Evolutionary conservation across 2,797 vertebrate species (phyloP).

Genomic region (Phoxinus dragarum): DNA sequence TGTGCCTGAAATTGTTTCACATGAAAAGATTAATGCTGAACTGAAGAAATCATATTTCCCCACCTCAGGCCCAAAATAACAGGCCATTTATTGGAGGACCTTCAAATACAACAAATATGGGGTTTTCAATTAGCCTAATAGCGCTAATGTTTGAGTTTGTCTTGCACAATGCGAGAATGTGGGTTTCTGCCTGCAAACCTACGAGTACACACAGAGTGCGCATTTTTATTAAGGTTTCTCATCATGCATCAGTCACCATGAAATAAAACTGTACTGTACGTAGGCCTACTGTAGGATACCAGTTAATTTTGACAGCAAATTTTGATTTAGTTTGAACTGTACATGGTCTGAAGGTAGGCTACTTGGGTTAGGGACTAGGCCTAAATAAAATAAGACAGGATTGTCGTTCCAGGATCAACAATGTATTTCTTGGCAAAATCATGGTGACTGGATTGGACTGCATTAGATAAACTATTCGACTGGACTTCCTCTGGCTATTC

Average conservation of each 20-base stretch:
- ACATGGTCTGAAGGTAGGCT: no score
- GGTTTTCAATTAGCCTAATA: neutral
- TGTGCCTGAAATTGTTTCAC: neutral
- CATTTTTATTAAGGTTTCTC: conserved; percentile 25
- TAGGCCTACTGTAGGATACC: no score
- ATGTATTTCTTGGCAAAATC: neutral
- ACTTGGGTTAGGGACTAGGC: no score
- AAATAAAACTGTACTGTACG: neutral
- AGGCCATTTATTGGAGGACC: neutral
- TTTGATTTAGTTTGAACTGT: no score
- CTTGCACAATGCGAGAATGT: neutral
- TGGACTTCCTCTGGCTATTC: conserved; percentile 44
- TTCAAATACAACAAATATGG: neutral
- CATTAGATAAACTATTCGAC: no score
- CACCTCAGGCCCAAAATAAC: neutral
- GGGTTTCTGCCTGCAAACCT: neutral
- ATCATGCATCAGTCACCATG: conserved; percentile 7
- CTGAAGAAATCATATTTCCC: neutral
- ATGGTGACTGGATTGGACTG: no score
- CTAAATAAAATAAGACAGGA: no score
- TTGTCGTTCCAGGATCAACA: no score
- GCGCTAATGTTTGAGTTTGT: neutral
- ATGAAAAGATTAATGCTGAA: neutral
- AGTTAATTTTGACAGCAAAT: no score
- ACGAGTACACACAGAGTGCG: conserved; percentile 11